Evolutionary conservation across 2,888 invertebrate genomes (phyloP), one percentile per base, ranked within the genome.

Genomic region (Junonia oenone): DNA sequence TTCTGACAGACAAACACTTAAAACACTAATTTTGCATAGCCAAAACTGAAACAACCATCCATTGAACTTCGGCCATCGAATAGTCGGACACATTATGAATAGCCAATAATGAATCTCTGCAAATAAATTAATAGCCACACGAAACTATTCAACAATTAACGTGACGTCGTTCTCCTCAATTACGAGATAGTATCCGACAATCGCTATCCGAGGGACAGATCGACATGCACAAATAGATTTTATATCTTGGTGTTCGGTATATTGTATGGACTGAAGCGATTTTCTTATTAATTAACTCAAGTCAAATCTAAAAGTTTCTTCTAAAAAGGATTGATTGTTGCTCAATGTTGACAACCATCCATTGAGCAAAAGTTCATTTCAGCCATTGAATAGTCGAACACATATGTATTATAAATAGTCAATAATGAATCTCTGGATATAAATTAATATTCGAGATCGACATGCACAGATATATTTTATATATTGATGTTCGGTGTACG

Each of bases 211-310:
- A 66, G 71, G 67, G 73, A 74, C 76, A 73, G 74, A 81, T 81
- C 79, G 76, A 81, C 81, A 76, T 72, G 72, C 74, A 40, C 17
- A 79, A 82, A 82, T 82, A 82, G 81, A 81, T 82, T 81, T 78
- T 78, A 53, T 59, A 59, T 59, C 56, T 53, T 53, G 38, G 14
- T 59, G 63, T 61, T 40, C 69, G 73, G 71, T 62, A 1, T 57
- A 71, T 71, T 64, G 26, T 14, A 47, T n/a, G 29, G 46, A 43
- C 35, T 22, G 1, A 11, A 35, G 53, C 51, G 55, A 11, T 31
- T 13, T 8, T 37, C 31, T 17, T 9, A 6, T 3, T 9, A 29
- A 29, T 9, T 29, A 3, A 5, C 6, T n/a, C n/a, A n/a, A n/a
- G n/a, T n/a, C n/a, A n/a, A n/a, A n/a, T n/a, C n/a, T n/a, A n/a